Evolutionary conservation across 2,888 invertebrate genomes (phyloP).

Genomic region (Theodoxus fluviatilis): DNA sequence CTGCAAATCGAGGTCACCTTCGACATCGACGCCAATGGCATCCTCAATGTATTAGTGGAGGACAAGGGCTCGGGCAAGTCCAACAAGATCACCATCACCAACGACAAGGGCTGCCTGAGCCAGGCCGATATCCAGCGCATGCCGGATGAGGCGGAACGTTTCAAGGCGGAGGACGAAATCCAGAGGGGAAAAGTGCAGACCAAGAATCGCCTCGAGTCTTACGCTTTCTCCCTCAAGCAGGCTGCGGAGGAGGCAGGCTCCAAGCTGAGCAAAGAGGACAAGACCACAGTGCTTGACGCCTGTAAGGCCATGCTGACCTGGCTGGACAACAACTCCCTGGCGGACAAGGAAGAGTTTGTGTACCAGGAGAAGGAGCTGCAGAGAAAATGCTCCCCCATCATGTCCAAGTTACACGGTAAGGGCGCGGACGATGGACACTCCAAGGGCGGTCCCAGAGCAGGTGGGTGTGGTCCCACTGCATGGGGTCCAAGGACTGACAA

Average conservation of each 20-base stretch:
- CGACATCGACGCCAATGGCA: conserved; percentile 88
- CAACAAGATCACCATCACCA: conserved; percentile 84
- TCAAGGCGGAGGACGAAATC: conserved; percentile 57
- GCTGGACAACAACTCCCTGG: conserved; percentile 82
- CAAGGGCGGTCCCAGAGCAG: no score
- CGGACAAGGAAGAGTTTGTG: conserved; percentile 79
- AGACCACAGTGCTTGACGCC: conserved; percentile 70
- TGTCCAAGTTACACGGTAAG: conserved; percentile 69
- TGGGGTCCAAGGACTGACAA: conserved; percentile 31
- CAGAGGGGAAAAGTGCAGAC: conserved; percentile 51
- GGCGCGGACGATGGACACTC: no score
- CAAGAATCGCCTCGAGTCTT: conserved; percentile 54
- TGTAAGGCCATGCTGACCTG: conserved; percentile 75
- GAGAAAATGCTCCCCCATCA: conserved; percentile 78
- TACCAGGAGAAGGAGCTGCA: conserved; percentile 80
- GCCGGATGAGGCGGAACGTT: conserved; percentile 58
- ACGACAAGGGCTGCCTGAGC: conserved; percentile 83
- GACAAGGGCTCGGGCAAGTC: conserved; percentile 82
- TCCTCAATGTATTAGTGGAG: conserved; percentile 68
- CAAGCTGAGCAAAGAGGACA: conserved; percentile 74
- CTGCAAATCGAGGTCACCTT: conserved; percentile 72
- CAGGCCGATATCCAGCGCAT: conserved; percentile 86
- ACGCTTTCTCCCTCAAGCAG: conserved; percentile 65
- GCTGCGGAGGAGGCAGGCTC: conserved; percentile 69
- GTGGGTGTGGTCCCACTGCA: background rate